Percentiles rank a stretch among this genome's conserved stretches.
These are phyloP conservation scores for Cephus runcator DNA, from an alignment of 2,888 invertebrate genomes.

Conservation along the genomic window DNA sequence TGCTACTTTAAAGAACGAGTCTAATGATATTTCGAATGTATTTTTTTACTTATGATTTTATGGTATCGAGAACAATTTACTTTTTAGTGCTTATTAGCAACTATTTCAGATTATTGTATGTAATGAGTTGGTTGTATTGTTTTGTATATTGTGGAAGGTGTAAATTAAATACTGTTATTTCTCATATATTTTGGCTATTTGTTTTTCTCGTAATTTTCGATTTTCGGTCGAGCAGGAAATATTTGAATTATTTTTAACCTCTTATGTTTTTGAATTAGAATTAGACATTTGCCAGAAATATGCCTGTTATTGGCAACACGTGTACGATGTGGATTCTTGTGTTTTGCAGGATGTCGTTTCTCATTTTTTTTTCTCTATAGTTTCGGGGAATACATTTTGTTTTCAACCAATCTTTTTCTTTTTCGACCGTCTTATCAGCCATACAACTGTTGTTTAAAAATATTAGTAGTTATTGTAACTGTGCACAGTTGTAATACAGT, in stretches of 20 bases:
- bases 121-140: not conserved
- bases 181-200: too few relatives aligned
- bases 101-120: not conserved
- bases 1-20: not conserved
- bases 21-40: too few relatives aligned
- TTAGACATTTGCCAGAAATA: too few relatives aligned
- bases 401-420: not conserved
- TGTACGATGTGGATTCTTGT: not conserved
- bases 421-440: not conserved
- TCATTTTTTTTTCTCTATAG: not conserved
- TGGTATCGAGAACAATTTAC: not conserved
- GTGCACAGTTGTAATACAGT: not conserved
- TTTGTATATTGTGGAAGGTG: not conserved
- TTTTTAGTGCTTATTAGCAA: not conserved
- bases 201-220: too few relatives aligned
- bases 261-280: too few relatives aligned
- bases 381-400: not conserved
- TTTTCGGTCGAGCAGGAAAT: too few relatives aligned
- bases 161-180: too few relatives aligned
- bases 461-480: not conserved
- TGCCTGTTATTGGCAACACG: not conserved
- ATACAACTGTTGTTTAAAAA: not conserved
- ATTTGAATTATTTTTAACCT: too few relatives aligned
- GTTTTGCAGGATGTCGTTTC: not conserved
- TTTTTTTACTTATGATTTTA: not conserved